Conservation (phyloP, 2,113 vertebrate species). For the Colinus virginianus region DNA sequence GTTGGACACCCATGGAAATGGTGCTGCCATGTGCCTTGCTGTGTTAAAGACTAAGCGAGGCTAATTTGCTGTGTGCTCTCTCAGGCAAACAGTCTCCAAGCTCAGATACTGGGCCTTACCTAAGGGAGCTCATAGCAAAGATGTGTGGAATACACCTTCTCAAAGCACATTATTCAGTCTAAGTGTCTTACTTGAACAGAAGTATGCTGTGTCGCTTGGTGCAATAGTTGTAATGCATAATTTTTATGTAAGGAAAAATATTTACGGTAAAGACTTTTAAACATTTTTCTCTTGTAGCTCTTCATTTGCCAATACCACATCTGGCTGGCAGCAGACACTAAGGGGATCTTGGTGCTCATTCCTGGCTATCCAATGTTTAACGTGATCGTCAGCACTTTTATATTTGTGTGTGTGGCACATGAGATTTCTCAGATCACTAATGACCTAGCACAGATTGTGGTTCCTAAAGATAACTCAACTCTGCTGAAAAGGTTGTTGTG, state of each 20-base stretch:
- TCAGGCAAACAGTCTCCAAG: background rate
- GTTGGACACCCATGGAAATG: no score
- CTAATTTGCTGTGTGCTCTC: background rate
- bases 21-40: fast-evolving
- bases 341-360: slow-evolving; percentile 94
- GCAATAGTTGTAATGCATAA: background rate
- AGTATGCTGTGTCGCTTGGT: background rate
- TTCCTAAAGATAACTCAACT: slow-evolving; percentile 91
- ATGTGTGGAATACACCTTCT: background rate
- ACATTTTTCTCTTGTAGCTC: slow-evolving; percentile 79
- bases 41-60: background rate
- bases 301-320: slow-evolving; percentile 99
- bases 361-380: slow-evolving; percentile 93
- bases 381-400: slow-evolving; percentile 95
- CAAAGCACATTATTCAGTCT: background rate
- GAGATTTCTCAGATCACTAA: slow-evolving; percentile 98
- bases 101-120: background rate
- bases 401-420: slow-evolving; percentile 97
- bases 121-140: background rate
- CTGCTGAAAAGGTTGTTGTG: slow-evolving; percentile 88
- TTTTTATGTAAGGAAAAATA: background rate
- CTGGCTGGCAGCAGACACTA: slow-evolving; percentile 97
- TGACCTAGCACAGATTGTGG: slow-evolving; percentile 91
- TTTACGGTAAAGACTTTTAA: background rate
- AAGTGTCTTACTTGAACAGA: background rate